Base-by-base conservation (phyloP, 2,888 invertebrate genomes). In the Zeuzera pyrina region DNA sequence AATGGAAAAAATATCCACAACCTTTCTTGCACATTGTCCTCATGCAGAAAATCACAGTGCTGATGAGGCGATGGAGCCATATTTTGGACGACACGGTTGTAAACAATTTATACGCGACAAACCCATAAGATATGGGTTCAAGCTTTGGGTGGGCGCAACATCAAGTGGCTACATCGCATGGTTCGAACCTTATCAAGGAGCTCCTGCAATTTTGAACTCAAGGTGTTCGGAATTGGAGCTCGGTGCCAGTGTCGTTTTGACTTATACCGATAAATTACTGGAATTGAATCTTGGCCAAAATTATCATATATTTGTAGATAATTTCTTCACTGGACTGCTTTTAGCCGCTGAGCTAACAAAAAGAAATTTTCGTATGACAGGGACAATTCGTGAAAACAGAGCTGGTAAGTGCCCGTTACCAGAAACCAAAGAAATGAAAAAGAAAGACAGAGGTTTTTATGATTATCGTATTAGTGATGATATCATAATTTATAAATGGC, bases 41-140 rank as follows among this genome's bases (percentile, higher is more conserved):
- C 25, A 44, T 31, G 52, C 52, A 40, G 45, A 55, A 40, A 30
- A 48, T 31, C 45, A 50, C 34, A 47, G 49, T 38, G 36, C 60
- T 36, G 63, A 62, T 42, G 58, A 65, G 39, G 41, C 52, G 28
- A 64, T 67, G 63, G 47, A 57, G 13, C 58, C 58, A 12, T 68
- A 68, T 37, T 67, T 49, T 44, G 61, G 54, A 12, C 36, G 51
- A 16, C 53, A 57, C 43, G 45, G 47, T 12, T 49, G 49, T 35
- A 57, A 57, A 36, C 56, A 62, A 35, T 52, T 45, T 38, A 58
- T 59, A 27, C 41, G 43, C 34, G 51, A 51, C 19, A 55, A 56
- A 40, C 52, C 53, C 23, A 52, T 57, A 30, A 38, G 52, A 34
- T 42, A 31, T 30, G 44, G 47, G 36, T 44, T 41, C 38, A 47